Conservation (phyloP, 2,113 vertebrate species). For the Burhinus oedicnemus region DNA sequence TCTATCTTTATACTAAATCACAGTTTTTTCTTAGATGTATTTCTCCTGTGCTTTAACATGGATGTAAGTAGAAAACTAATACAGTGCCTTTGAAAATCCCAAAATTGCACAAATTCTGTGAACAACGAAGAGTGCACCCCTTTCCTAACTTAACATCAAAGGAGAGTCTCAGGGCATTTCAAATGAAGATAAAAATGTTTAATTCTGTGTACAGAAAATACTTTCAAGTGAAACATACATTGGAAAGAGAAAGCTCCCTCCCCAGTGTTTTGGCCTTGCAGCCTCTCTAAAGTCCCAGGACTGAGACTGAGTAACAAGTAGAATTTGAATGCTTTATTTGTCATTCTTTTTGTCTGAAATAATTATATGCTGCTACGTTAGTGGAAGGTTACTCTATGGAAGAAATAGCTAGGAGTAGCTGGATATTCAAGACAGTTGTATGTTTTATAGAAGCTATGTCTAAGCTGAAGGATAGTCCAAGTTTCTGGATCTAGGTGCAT, state of each 20-base stretch:
- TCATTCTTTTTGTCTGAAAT: background rate
- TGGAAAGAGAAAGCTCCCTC: background rate
- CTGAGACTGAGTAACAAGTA: background rate
- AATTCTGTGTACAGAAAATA: constrained; percentile 5
- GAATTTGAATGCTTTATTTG: background rate
- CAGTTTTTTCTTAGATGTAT: background rate
- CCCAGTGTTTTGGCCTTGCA: background rate
- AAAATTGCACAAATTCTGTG: background rate
- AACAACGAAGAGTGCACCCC: background rate
- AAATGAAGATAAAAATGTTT: constrained; percentile 30
- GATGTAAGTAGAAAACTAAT: background rate
- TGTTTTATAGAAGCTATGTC: background rate
- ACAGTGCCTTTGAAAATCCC: background rate
- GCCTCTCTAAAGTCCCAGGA: background rate
- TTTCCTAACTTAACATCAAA: constrained; percentile 12
- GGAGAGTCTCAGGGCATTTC: background rate
- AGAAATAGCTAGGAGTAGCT: background rate
- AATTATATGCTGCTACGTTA: background rate
- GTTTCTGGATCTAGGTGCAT: background rate
- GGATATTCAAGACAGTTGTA: background rate
- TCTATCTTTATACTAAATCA: background rate
- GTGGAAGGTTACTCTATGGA: background rate
- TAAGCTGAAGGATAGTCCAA: background rate
- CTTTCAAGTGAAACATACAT: background rate
- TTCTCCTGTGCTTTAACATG: background rate